A percentile compares a stretch with the other conserved stretches of the same genome.
Conservation (phyloP, 2,888 invertebrate species). For the Calameuta pallipes region DNA sequence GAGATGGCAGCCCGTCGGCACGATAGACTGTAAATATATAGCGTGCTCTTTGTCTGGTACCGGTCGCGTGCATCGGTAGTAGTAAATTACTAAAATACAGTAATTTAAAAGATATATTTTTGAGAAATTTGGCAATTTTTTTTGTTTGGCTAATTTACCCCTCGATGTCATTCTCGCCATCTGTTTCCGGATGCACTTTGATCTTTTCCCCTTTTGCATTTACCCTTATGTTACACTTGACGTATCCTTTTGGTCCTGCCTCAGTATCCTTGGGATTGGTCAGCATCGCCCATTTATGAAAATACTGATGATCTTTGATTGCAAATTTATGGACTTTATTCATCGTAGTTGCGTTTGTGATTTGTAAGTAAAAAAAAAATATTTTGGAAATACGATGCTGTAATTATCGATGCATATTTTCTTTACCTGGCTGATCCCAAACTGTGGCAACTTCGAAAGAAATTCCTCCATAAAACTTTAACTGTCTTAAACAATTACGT, state of each 20-base stretch:
- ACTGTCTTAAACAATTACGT: slow-evolving; percentile 46
- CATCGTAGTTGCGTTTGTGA: background rate
- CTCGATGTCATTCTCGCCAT: slow-evolving; percentile 79
- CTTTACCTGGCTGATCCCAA: slow-evolving; percentile 76
- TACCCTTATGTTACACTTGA: slow-evolving; percentile 85
- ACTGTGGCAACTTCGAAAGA: slow-evolving; percentile 76
- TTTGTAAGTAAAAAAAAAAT: background rate
- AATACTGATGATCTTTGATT: slow-evolving; percentile 78
- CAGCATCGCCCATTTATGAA: slow-evolving; percentile 88
- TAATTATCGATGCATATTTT: slow-evolving; percentile 8
- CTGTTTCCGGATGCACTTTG: slow-evolving; percentile 68
- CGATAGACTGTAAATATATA: slow-evolving; percentile 69
- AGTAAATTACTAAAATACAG: slow-evolving; percentile 73
- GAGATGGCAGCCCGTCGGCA: slow-evolving; percentile 70
- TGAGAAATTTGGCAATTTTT: background rate
- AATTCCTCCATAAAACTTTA: slow-evolving; percentile 69
- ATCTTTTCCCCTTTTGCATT: slow-evolving; percentile 77
- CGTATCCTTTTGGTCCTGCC: slow-evolving; percentile 76
- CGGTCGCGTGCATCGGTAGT: slow-evolving; percentile 71
- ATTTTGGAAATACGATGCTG: background rate
- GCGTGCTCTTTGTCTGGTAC: slow-evolving; percentile 68
- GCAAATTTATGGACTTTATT: slow-evolving; percentile 27
- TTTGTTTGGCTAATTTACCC: slow-evolving; percentile 66
- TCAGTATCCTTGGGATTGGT: slow-evolving; percentile 73
- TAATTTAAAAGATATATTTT: slow-evolving; percentile 14